These are phyloP conservation scores for Crambe crambe DNA, from an alignment of 37 sponge, comb jelly and placozoan species.

Conservation along the genomic window DNA sequence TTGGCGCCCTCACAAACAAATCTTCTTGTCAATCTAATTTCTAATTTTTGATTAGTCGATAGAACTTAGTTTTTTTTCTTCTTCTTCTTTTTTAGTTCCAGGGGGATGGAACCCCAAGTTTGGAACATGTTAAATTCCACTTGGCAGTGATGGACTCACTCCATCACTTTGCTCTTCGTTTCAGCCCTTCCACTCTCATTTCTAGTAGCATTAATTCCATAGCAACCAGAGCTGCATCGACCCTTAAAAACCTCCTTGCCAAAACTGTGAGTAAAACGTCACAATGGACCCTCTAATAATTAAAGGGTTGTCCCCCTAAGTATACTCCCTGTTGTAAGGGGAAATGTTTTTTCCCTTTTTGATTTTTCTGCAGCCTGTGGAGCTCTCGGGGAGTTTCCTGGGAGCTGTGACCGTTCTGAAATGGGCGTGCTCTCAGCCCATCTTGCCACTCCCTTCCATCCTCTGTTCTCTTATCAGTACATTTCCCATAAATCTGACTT, in stretches of 20 bases:
- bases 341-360: background rate
- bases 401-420: conserved; percentile 33
- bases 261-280: background rate
- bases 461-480: background rate
- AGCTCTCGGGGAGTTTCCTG: conserved; percentile 18
- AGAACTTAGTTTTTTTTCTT: too few species aligned
- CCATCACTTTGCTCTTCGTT: conserved; percentile 6
- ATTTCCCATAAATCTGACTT: background rate
- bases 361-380: background rate
- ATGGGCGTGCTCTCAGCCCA: conserved; percentile 25
- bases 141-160: background rate
- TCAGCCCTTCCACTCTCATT: background rate
- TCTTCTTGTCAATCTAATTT: too few species aligned
- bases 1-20: too few species aligned
- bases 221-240: background rate
- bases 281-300: too few species aligned
- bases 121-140: conserved; percentile 22
- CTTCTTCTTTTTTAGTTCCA: too few species aligned
- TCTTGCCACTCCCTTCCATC: background rate
- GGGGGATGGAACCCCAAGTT: conserved; percentile 10
- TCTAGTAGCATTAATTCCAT: background rate
- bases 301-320: too few species aligned
- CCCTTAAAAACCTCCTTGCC: background rate
- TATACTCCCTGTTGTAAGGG: too few species aligned
- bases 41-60: too few species aligned